Base-by-base conservation (phyloP, 1,140 invertebrate species). In the Bathynomus jamesi region DNA sequence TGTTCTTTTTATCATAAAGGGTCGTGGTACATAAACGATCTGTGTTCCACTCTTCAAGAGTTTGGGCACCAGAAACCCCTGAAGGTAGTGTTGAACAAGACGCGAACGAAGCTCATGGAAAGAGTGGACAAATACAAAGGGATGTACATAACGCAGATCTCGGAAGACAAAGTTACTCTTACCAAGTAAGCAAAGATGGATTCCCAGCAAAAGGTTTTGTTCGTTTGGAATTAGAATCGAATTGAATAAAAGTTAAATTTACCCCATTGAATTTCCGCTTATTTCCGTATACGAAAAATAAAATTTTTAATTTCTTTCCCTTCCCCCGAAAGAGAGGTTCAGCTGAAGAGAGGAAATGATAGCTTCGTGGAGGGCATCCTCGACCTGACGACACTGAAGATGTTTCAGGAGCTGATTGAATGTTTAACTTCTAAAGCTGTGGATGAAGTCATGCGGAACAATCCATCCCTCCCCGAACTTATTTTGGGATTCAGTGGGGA, bases 161-260 rank as follows among this genome's bases (percentile, higher is more conserved):
- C 31, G 11, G 66, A 67, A 25, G 66, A 67, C 21, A 67, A 27
- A 27, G 53, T 46, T 46, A 67, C 66, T n/a, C 66, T 67, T 11
- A 31, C 53, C 66, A 67, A 67, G 66, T 67, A 25, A 46, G 66
- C 17, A n/a, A n/a, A n/a, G n/a, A n/a, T n/a, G n/a, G n/a, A n/a
- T n/a, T n/a, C n/a, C n/a, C n/a, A n/a, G n/a, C n/a, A n/a, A n/a
- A n/a, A n/a, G n/a, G n/a, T n/a, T n/a, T n/a, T n/a, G n/a, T n/a
- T n/a, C n/a, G n/a, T n/a, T n/a, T n/a, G n/a, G n/a, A n/a, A n/a
- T n/a, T n/a, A n/a, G n/a, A n/a, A n/a, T n/a, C n/a, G n/a, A n/a
- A n/a, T n/a, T n/a, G n/a, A n/a, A n/a, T n/a, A n/a, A n/a, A n/a
- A n/a, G n/a, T n/a, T n/a, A n/a, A n/a, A n/a, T n/a, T n/a, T n/a